Evolutionary conservation across 2,113 vertebrate species (phyloP), one percentile per base, ranked within the genome.

Genomic region (Propithecus coquereli): DNA sequence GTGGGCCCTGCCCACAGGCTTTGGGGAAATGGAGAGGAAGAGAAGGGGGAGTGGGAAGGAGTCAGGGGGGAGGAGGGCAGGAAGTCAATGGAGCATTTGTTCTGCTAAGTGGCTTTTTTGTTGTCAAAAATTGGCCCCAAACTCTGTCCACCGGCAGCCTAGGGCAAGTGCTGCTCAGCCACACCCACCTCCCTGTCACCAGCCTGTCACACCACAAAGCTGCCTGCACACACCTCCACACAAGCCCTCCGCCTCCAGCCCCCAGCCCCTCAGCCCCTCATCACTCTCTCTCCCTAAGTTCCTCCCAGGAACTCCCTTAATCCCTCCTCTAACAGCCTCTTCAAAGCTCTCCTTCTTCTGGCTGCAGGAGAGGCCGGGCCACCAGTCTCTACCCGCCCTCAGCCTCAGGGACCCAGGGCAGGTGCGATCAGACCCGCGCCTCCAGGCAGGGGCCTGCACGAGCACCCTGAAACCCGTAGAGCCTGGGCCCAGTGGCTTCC

Each of bases 91-190:
- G 73, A 47, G 34, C 30, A 37, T 85, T 95, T 97, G 94, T 96
- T 96, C 94, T 80, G 20, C 95, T 96, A 79, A 95, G 95, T 50
- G 76, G 92, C 80, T 43, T 94, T 97, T 89, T 95, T 94, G 80
- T 97, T 93, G 52, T 95, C 90, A 73, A 50, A 93, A 96, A 65
- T 37, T 86, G 94, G 91, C 93, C 86, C 77, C 59, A 86, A 82
- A 89, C 22, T 71, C 94, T 76, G 43, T 52, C 68, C 63, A 45
- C 71, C 76, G 57, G 82, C 93, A 87, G 81, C 92, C 81, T 34
- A 40, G 52, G 50, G 50, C 76, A 59, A 85, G 40, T 65, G 77
- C 79, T 59, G 34, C 85, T 81, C 45, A 8, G 79, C 76, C 94
- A 86, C 81, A 17, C 70, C 84, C 81, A 71, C 73, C 10, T 86